A percentile compares a stretch with the other conserved stretches of the same genome.
These are phyloP conservation scores for Paelopatides confundens DNA, from an alignment of 53 echinoderm and acorn worm genomes.

Conservation along the genomic window DNA sequence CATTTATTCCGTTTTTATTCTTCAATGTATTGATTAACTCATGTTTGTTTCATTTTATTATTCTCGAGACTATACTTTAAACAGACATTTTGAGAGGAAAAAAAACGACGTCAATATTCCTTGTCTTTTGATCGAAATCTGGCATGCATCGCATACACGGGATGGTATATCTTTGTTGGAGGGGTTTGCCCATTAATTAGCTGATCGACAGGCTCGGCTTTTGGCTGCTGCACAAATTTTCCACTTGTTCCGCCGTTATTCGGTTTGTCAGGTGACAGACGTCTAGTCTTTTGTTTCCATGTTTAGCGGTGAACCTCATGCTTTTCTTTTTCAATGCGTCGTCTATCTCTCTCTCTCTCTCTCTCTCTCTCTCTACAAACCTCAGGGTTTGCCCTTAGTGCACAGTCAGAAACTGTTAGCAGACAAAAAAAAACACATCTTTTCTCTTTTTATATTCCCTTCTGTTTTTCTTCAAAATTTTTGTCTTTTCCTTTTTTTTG, in stretches of 20 bases:
- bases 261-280: conserved; percentile 23
- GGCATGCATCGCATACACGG: no score
- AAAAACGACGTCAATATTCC: no score
- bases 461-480: not conserved
- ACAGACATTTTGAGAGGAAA: no score
- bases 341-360: not conserved
- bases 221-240: not conserved
- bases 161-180: conserved; percentile 22
- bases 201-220: conserved; percentile 14
- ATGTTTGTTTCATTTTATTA: no score
- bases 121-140: no score
- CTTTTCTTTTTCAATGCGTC: not conserved
- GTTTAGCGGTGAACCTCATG: conserved; percentile 33
- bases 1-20: no score
- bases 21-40: no score
- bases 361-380: not conserved
- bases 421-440: conserved; percentile 10
- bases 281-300: conserved; percentile 27
- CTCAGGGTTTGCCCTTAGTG: conserved; percentile 8
- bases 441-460: not conserved
- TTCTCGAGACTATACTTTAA: no score
- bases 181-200: conserved; percentile 15
- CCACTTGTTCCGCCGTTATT: not conserved
- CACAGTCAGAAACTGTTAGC: not conserved
- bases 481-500: not conserved